These are phyloP conservation scores for Thermophis baileyi DNA, from an alignment of 2,113 vertebrate species.

Conservation along the genomic window DNA sequence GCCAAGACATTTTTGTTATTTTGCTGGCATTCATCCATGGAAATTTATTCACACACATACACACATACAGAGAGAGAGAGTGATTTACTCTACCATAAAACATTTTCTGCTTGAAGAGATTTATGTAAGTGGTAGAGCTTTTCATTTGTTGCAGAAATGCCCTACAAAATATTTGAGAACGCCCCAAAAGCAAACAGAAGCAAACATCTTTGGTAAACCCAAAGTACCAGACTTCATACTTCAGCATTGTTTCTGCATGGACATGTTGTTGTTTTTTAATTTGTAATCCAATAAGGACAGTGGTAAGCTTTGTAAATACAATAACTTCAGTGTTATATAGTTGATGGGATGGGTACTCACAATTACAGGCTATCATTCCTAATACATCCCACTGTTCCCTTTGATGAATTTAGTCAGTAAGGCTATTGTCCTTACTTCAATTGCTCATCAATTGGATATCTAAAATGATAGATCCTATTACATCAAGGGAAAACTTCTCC, in stretches of 20 bases:
- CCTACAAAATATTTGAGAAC: not conserved
- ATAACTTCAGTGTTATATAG: not conserved
- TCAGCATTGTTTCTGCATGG: not conserved
- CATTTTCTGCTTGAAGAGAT: not conserved
- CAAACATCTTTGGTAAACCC: not conserved
- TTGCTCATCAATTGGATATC: not conserved
- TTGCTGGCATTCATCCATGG: not conserved
- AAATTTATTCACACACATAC: not conserved
- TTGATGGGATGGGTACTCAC: not conserved
- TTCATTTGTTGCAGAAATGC: not conserved
- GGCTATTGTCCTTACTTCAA: not conserved
- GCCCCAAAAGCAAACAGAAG: not conserved
- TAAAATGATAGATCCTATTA: not conserved
- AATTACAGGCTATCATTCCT: not conserved
- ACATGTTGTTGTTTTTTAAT: not conserved
- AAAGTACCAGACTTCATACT: not conserved
- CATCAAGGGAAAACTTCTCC: not conserved
- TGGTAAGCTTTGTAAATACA: not conserved
- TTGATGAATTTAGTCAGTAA: not conserved
- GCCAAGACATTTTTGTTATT: not conserved
- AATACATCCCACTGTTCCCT: not conserved
- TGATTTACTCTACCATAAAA: not conserved
- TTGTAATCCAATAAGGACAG: not conserved
- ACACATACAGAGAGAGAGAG: not conserved
- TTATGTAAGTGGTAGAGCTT: not conserved